Conservation (phyloP, 2,113 vertebrate species). For the Myotis yumanensis region DNA sequence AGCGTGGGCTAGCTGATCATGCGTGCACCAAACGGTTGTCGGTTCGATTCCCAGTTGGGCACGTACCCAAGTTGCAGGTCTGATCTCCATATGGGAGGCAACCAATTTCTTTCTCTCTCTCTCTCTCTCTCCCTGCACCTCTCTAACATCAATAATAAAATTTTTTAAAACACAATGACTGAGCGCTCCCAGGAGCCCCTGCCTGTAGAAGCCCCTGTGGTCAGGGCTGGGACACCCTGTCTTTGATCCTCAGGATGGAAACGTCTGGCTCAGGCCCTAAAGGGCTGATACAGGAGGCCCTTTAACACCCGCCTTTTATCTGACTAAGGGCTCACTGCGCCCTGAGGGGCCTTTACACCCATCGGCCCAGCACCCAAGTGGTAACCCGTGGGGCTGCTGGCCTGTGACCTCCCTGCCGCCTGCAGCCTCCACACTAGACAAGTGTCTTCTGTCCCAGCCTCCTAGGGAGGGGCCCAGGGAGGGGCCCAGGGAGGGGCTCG, state of each 20-base stretch:
- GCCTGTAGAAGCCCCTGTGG: neutral
- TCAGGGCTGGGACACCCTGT: neutral
- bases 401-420: neutral
- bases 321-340: neutral
- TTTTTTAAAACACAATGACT: neutral
- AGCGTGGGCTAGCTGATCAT: neutral
- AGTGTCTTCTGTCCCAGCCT: neutral
- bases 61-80: no score
- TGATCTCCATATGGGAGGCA: no score
- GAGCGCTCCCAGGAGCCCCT: neutral
- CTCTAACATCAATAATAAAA: no score
- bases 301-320: neutral
- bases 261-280: neutral
- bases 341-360: neutral
- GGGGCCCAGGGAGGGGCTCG: neutral
- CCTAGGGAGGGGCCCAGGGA: neutral
- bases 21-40: no score
- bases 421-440: neutral
- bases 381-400: neutral
- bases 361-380: neutral
- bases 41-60: no score
- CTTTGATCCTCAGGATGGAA: neutral
- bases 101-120: no score
- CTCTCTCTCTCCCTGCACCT: no score
- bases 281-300: neutral